Evolutionary conservation across 2,888 invertebrate genomes (phyloP).

Genomic region (Pristionchus arcanus): DNA sequence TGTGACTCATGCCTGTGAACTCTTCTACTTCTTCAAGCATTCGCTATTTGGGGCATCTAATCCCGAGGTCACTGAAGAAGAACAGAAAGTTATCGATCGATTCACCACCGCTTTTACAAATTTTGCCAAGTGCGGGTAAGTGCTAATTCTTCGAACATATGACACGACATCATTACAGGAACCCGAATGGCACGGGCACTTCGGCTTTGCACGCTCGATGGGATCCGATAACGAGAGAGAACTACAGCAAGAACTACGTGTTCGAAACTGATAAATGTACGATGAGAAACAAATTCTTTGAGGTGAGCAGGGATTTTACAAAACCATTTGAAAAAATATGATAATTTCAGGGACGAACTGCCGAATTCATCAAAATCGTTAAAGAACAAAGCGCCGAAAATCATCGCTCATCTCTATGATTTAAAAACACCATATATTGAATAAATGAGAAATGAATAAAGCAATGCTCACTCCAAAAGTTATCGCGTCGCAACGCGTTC

Average conservation of each 20-base stretch:
- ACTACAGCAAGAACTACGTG: background rate
- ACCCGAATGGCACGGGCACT: background rate
- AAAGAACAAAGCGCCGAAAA: background rate
- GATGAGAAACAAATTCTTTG: background rate
- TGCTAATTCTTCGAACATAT: background rate
- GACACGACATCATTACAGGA: background rate
- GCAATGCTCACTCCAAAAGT: too few species aligned
- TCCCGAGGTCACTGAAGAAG: background rate
- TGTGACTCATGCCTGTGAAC: background rate
- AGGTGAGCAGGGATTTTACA: background rate
- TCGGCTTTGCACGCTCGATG: background rate
- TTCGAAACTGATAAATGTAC: background rate
- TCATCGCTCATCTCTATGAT: background rate
- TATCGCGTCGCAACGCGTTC: too few species aligned
- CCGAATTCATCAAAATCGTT: background rate
- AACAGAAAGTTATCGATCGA: background rate
- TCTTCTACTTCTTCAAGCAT: conserved; percentile 25
- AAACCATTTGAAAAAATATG: background rate
- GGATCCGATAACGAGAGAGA: background rate
- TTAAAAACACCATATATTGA: background rate
- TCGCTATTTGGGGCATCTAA: background rate
- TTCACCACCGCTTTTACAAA: conserved; percentile 7
- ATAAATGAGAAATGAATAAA: too few species aligned
- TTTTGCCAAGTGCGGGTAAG: conserved; percentile 16
- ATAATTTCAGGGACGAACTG: background rate